Percentiles rank a stretch among this genome's conserved stretches.
Conservation (phyloP, 2,797 vertebrate species). For the Graptemys geographica region DNA sequence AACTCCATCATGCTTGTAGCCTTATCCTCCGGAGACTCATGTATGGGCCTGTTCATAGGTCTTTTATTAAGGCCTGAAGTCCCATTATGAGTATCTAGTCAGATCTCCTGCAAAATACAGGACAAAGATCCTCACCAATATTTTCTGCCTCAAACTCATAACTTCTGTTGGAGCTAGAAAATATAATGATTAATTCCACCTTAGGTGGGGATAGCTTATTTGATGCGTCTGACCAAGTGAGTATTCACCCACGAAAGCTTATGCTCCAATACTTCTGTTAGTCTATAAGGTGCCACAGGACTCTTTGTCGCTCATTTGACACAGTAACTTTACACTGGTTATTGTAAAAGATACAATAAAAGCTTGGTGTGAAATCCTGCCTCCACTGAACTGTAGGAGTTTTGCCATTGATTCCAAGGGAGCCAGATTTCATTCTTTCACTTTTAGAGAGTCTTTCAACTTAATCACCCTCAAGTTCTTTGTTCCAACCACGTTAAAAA, state of each 20-base stretch:
- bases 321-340: neutral
- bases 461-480: neutral
- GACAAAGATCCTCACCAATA: neutral
- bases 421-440: neutral
- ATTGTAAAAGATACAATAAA: neutral
- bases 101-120: neutral
- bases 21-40: neutral
- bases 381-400: neutral
- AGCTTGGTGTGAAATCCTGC: neutral
- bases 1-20: neutral
- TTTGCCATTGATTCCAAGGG: neutral
- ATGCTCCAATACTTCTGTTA: too few species aligned
- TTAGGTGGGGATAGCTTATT: neutral
- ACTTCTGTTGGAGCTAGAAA: neutral
- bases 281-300: too few species aligned
- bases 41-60: neutral
- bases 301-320: neutral
- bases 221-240: too few species aligned
- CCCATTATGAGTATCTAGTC: slow-evolving; percentile 1
- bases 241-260: too few species aligned
- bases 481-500: slow-evolving; percentile 63
- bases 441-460: slow-evolving; percentile 23
- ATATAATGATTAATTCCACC: neutral
- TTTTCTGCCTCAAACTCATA: neutral
- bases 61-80: fast-evolving